Conservation (phyloP, 2,113 vertebrate species). For the Puffinus mauretanicus region DNA sequence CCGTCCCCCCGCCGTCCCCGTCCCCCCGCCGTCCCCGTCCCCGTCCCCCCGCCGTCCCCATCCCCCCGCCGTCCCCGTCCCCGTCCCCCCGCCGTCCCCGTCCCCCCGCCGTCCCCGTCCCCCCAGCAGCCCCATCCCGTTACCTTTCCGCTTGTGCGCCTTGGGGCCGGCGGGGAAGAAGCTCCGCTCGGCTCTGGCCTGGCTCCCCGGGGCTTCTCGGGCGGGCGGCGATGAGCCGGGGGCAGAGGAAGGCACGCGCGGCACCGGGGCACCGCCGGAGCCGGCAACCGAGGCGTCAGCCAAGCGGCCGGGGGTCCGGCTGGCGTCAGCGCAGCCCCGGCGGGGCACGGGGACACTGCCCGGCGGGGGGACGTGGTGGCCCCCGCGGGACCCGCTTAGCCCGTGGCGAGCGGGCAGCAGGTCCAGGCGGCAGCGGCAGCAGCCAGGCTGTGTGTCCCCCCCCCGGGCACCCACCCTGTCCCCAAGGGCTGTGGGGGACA, state of each 20-base stretch:
- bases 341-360: not conserved
- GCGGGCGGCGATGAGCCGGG: not conserved
- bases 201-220: conserved; percentile 30
- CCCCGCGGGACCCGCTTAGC: not conserved
- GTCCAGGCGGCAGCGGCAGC: not conserved
- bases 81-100: not conserved
- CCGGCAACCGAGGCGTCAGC: not conserved
- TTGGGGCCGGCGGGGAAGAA: conserved; percentile 42
- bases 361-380: not conserved
- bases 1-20: not conserved
- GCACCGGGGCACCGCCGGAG: not conserved
- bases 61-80: not conserved
- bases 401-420: not conserved
- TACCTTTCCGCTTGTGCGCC: conserved; percentile 61
- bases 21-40: not conserved
- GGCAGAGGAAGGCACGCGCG: not conserved
- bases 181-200: conserved; percentile 44
- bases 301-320: not conserved
- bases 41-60: not conserved
- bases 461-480: not conserved
- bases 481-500: not conserved
- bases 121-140: not conserved
- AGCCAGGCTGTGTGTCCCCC: not conserved
- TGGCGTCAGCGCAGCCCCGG: not conserved
- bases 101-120: not conserved